These are phyloP conservation scores for Philopotamus ludificatus DNA, from an alignment of 1,140 invertebrate species.

Conservation along the genomic window DNA sequence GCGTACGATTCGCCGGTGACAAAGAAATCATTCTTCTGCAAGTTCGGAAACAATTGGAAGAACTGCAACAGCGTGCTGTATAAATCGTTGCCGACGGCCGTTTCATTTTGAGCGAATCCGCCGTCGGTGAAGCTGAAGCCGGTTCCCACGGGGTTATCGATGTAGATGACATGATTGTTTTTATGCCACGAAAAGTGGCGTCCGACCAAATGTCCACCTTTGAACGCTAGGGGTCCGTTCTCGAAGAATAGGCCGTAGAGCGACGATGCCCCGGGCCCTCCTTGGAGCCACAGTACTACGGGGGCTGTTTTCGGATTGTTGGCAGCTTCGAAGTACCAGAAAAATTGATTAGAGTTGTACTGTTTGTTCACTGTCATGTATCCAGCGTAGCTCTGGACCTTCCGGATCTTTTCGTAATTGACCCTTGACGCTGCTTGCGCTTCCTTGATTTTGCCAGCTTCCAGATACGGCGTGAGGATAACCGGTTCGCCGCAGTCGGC, in stretches of 20 bases:
- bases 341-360: conserved; percentile 70
- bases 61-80: conserved; percentile 69
- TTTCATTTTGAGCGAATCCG: conserved; percentile 66
- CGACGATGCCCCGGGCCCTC: conserved; percentile 77
- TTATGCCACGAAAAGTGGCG: conserved; percentile 74
- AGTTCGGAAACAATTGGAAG: conserved; percentile 70
- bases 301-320: conserved; percentile 55
- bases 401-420: conserved; percentile 44
- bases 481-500: conserved; percentile 62
- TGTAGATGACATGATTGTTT: conserved; percentile 74
- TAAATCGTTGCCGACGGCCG: conserved; percentile 65
- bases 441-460: conserved; percentile 52
- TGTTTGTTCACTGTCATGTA: conserved; percentile 70
- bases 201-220: conserved; percentile 55
- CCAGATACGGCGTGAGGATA: conserved; percentile 65
- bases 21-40: conserved; percentile 67
- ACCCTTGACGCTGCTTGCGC: conserved; percentile 49
- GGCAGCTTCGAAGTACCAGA: conserved; percentile 75
- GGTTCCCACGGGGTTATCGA: conserved; percentile 86
- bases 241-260: conserved; percentile 80
- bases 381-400: conserved; percentile 59
- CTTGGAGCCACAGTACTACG: conserved; percentile 74
- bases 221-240: conserved; percentile 74
- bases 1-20: conserved; percentile 87
- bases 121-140: conserved; percentile 74